Evolutionary conservation across 2,888 invertebrate species (phyloP).

Genomic region (Watsonalla cultraria): DNA sequence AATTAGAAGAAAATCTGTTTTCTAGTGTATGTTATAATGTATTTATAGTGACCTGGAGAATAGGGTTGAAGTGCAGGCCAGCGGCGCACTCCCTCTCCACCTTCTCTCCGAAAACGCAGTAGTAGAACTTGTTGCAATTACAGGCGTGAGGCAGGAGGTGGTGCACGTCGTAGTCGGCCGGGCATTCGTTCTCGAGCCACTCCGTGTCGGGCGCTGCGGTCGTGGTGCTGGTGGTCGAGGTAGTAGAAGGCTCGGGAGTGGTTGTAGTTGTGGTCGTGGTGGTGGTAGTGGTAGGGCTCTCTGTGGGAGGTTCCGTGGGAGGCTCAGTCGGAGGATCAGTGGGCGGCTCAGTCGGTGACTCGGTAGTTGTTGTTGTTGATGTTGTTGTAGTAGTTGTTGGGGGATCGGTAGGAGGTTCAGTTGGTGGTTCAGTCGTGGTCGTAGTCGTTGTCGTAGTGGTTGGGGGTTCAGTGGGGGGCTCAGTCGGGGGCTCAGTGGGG

Average conservation of each 20-base stretch:
- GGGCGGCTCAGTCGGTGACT: background rate
- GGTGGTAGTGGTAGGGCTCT: background rate
- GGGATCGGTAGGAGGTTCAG: background rate
- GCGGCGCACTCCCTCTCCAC: slow-evolving; percentile 28
- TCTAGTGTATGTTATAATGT: too few species aligned
- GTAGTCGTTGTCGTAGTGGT: background rate
- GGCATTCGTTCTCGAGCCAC: slow-evolving; percentile 19
- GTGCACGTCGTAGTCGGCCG: slow-evolving; percentile 11
- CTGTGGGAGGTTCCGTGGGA: background rate
- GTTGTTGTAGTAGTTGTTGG: background rate
- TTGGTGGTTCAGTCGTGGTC: background rate
- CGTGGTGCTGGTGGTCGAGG: background rate
- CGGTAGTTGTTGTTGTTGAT: background rate
- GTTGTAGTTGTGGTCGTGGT: background rate
- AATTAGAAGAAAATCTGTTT: too few species aligned
- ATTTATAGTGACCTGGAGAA: slow-evolving; percentile 24
- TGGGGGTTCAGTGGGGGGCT: background rate
- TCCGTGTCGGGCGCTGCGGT: background rate
- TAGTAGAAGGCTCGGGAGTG: background rate
- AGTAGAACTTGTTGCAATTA: slow-evolving; percentile 41
- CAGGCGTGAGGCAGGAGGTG: slow-evolving; percentile 37
- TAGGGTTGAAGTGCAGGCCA: slow-evolving; percentile 33
- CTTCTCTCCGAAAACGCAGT: slow-evolving; percentile 38
- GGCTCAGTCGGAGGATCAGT: background rate
- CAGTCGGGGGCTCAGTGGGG: background rate